Conservation (phyloP, 2,797 vertebrate species). For the Anolis apletophallus region DNA sequence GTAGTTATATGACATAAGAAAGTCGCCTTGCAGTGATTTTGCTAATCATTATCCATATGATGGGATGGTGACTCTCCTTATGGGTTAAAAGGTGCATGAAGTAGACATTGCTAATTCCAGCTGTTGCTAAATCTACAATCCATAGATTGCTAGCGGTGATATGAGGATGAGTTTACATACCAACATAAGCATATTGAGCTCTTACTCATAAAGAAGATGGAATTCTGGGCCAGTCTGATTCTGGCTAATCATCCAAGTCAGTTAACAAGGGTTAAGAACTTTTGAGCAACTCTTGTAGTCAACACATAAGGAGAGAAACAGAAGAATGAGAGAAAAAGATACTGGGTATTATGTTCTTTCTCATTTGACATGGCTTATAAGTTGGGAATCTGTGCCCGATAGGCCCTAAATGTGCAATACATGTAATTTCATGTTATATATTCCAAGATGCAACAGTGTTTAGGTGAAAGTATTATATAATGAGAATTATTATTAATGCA, state of each 20-base stretch:
- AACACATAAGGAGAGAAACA: not conserved
- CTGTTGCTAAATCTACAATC: not conserved
- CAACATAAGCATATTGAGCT: not conserved
- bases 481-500: not conserved
- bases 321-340: no score
- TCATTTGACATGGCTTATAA: not conserved
- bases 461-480: not conserved
- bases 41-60: not conserved
- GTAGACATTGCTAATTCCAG: not conserved
- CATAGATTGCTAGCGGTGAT: not conserved
- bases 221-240: not conserved
- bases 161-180: not conserved
- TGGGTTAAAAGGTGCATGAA: not conserved
- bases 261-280: not conserved
- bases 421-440: not conserved
- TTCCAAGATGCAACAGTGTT: not conserved
- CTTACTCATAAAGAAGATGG: not conserved
- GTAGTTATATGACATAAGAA: not conserved
- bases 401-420: not conserved
- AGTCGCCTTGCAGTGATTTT: not conserved
- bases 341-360: no score
- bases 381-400: not conserved
- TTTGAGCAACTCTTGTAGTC: not conserved
- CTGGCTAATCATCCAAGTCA: not conserved
- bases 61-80: not conserved